phyloP scores from a whole-genome alignment of 2,888 invertebrate species.

The Mactromeris polynyma region DNA sequence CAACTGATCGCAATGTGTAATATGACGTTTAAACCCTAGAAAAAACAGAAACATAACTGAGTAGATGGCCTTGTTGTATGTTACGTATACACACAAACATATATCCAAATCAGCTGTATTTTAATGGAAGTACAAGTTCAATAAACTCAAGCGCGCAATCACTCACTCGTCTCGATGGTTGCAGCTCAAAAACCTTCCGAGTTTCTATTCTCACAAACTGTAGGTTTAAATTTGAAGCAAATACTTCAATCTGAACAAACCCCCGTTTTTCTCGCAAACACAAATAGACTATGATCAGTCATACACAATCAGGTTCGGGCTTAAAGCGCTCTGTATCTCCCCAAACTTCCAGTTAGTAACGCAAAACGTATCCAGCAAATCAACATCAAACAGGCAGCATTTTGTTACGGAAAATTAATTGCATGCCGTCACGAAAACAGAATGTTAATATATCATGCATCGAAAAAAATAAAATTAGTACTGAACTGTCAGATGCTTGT shows the following conservation, averaged over 20 bases:
- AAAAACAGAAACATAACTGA: too few relatives aligned
- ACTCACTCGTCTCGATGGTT: not conserved
- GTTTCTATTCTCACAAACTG: not conserved
- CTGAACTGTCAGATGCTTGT: not conserved
- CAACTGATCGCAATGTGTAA: too few relatives aligned
- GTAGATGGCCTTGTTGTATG: too few relatives aligned
- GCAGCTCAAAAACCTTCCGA: not conserved
- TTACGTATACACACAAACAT: too few relatives aligned
- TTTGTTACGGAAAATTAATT: not conserved
- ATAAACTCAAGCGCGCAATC: too few relatives aligned
- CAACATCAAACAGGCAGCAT: not conserved
- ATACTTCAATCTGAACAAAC: not conserved
- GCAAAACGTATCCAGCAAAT: not conserved
- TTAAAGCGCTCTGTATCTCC: not conserved
- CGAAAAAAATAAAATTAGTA: constrained; percentile 8
- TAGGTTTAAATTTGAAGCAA: not conserved
- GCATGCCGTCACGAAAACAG: constrained; percentile 10
- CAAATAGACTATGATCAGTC: not conserved
- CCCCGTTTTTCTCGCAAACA: not conserved
- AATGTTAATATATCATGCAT: constrained; percentile 6
- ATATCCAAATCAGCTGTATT: too few relatives aligned
- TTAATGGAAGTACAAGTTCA: too few relatives aligned
- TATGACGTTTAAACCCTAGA: too few relatives aligned
- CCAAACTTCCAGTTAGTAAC: not conserved
- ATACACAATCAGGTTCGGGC: not conserved